Evolutionary conservation across 2,888 invertebrate genomes (phyloP), one percentile per base, ranked within the genome.

Genomic region (Apodemia duryi): DNA sequence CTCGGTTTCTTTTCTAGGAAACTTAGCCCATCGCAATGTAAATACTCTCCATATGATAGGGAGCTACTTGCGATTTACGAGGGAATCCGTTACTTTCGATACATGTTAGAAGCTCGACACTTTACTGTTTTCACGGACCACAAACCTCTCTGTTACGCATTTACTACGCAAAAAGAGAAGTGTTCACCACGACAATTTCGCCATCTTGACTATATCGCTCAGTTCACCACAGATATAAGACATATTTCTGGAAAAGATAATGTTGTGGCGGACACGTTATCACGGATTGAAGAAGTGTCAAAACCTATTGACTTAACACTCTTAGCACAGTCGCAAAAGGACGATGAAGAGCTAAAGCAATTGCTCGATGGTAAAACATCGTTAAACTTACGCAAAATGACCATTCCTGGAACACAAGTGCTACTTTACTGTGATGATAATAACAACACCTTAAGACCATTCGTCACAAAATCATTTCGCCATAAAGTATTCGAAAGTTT

Each of bases 401-500:
- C 49, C 1, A 49, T 49, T 49, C 49, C 49, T 49, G 49, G 49
- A 49, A 49, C 49, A 49, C 49, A 49, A 2, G 6, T 49, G 5
- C 49, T 2, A n/a, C 49, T 49, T 49, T 49, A 49, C 49, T 49
- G 49, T 49, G 49, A 49, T n/a, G 49, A 49, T 49, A 49, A n/a
- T 6, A 49, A 49, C 49, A 49, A 49, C 10, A 49, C 49, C 5
- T n/a, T 49, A 6, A 49, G 49, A n/a, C 65, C 63, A 13, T 63
- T 57, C 21, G 65, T 65, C 6, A 38, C 65, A n/a, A 29, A 54
- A 32, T 6, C 13, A 5, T 65, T 65, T 38, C 62, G 65, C 21
- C 10, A 29, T 6, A 6, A 62, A 51, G 61, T 70, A 4, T 70
- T 66, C 29, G 46, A 68, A 38, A 62, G 64, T n/a, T 35, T 70